Conservation (phyloP, 1,140 invertebrate genomes). For the Nephila pilipes region DNA sequence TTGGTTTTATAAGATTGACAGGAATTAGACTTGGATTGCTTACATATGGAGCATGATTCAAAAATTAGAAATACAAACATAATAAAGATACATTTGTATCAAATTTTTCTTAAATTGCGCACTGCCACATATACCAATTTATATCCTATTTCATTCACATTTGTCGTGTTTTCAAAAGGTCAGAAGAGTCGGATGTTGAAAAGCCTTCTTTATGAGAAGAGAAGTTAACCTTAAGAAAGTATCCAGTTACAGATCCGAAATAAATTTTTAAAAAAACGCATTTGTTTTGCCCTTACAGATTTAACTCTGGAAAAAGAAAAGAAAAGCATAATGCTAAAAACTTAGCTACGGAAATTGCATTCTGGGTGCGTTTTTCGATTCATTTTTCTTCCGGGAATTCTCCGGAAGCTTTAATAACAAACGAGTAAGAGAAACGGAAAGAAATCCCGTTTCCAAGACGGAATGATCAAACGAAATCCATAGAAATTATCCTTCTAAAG, state of each 20-base stretch:
- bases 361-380: conserved; percentile 26
- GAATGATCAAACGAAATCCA: conserved; percentile 41
- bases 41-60: no score
- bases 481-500: conserved; percentile 38
- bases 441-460: conserved; percentile 25
- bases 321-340: conserved; percentile 12
- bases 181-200: neutral
- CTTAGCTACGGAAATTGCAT: conserved; percentile 30
- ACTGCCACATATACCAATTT: no score
- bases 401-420: conserved; percentile 41
- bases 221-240: neutral
- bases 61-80: no score
- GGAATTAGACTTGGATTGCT: no score
- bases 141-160: neutral
- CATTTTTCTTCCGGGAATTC: conserved; percentile 29
- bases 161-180: neutral
- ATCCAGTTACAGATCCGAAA: neutral
- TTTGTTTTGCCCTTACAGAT: neutral
- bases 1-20: no score
- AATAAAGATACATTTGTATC: no score
- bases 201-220: neutral
- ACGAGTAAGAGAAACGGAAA: conserved; percentile 34
- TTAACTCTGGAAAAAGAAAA: neutral
- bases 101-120: no score
- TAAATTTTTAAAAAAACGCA: conserved; percentile 17